Evolutionary conservation across 64 coral and sea anemone genomes (phyloP).

Genomic region (Catalaphyllia jardinei): DNA sequence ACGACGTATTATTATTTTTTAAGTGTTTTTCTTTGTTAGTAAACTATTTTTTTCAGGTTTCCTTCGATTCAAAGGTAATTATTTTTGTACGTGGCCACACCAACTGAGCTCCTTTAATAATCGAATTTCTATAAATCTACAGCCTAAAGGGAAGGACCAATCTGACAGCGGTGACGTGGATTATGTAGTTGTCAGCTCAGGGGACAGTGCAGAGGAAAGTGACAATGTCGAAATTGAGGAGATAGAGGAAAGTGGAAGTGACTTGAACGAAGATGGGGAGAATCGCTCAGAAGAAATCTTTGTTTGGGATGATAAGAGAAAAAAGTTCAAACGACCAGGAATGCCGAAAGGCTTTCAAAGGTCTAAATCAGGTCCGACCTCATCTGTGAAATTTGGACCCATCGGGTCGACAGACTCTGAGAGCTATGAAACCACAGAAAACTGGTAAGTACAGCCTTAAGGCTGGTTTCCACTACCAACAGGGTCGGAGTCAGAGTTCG

Average conservation of each 20-base stretch:
- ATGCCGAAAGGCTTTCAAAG: not conserved
- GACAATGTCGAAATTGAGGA: slow-evolving; percentile 37
- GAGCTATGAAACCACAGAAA: not conserved
- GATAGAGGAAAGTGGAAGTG: slow-evolving; percentile 20
- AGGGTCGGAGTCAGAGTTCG: no score
- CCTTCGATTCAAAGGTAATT: no score
- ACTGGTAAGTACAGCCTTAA: not conserved
- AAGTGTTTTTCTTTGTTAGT: no score
- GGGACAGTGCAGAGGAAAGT: not conserved
- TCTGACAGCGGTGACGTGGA: slow-evolving; percentile 19
- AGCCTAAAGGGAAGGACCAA: slow-evolving; percentile 18
- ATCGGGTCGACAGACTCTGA: not conserved
- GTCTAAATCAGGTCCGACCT: not conserved
- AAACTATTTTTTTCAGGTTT: no score
- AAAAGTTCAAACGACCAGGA: not conserved
- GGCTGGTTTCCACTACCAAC: no score
- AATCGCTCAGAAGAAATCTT: not conserved
- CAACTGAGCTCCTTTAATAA: not conserved
- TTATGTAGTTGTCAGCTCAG: slow-evolving; percentile 9
- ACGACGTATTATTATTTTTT: no score
- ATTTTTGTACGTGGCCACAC: not conserved
- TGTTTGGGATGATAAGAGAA: slow-evolving; percentile 30
- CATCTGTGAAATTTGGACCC: not conserved
- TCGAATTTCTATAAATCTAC: not conserved
- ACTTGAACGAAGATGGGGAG: not conserved